A percentile compares a stretch with the other conserved stretches of the same genome.
Evolutionary conservation across 2,888 invertebrate species (phyloP).

Genomic region (Acleris holmiana): DNA sequence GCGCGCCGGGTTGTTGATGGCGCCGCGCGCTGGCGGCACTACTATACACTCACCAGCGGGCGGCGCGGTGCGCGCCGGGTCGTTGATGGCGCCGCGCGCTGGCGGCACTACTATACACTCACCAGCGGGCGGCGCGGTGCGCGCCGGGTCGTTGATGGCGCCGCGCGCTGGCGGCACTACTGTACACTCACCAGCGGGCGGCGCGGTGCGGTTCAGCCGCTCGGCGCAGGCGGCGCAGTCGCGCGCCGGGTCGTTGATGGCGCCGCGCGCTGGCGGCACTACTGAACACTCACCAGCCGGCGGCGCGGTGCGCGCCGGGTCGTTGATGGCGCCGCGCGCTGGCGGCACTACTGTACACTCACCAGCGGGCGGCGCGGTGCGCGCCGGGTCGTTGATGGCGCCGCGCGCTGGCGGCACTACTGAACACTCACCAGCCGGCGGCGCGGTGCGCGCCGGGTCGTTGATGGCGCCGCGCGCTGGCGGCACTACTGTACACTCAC

Average conservation of each 20-base stretch:
- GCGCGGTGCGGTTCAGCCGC: slow-evolving; percentile 53
- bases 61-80: no score
- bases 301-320: slow-evolving; percentile 46
- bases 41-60: no score
- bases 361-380: slow-evolving; percentile 56
- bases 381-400: slow-evolving; percentile 20
- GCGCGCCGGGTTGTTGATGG: no score
- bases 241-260: slow-evolving; percentile 22
- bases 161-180: no score
- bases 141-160: no score
- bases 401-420: not conserved
- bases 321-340: slow-evolving; percentile 9
- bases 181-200: no score
- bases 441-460: slow-evolving; percentile 44
- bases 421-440: slow-evolving; percentile 50
- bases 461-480: not conserved
- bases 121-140: no score
- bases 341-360: not conserved
- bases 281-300: slow-evolving; percentile 48
- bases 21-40: no score
- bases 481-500: slow-evolving; percentile 38
- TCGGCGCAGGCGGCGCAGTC: slow-evolving; percentile 26
- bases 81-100: no score
- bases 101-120: no score
- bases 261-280: not conserved